These are phyloP conservation scores for Pogonomyrmex barbatus DNA, from an alignment of 1,140 invertebrate species.

Conservation along the genomic window DNA sequence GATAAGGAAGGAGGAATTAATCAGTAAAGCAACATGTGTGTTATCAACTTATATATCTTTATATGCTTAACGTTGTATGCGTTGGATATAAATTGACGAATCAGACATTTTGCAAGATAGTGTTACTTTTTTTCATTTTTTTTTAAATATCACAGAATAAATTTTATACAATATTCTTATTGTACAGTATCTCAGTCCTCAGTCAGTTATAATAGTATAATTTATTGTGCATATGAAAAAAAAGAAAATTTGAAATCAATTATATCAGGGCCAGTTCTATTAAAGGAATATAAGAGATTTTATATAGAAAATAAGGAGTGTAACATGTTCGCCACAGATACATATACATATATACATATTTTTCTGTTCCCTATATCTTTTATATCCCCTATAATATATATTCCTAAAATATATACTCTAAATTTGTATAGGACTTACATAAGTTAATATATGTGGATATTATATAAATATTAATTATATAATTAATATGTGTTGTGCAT, in stretches of 20 bases:
- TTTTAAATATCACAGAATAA: constrained; percentile 49
- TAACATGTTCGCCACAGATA: neutral
- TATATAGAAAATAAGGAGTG: neutral
- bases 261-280: neutral
- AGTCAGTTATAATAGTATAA: neutral
- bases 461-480: no score
- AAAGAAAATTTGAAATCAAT: neutral
- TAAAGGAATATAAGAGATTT: neutral
- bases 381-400: neutral
- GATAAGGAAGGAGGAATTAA: neutral
- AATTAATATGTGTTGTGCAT: neutral
- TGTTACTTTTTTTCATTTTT: constrained; percentile 5
- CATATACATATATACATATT: neutral
- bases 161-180: constrained; percentile 41
- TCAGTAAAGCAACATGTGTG: neutral
- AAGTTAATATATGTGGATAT: no score
- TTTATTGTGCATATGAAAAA: neutral
- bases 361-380: neutral
- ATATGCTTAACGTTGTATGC: neutral
- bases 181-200: constrained; percentile 5
- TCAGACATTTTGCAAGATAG: neutral
- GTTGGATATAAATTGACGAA: neutral
- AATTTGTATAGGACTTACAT: neutral
- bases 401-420: neutral
- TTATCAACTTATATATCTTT: neutral